A percentile compares a stretch with the other conserved stretches of the same genome.
Conservation (phyloP, 2,888 invertebrate genomes). For the Syrista parreyssii region DNA sequence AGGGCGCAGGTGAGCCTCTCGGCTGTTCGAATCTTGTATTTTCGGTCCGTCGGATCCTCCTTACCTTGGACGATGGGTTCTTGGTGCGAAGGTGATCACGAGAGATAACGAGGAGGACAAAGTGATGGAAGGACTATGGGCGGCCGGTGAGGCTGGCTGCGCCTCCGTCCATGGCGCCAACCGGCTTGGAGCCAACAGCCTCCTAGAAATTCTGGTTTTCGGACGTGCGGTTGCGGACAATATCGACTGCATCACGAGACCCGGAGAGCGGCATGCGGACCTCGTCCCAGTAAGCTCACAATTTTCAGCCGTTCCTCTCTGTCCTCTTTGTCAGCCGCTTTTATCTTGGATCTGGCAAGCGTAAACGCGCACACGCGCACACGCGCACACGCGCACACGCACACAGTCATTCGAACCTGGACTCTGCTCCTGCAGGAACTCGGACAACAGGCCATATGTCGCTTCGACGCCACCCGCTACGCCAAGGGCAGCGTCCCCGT, state of each 20-base stretch:
- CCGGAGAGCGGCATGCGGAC: conserved; percentile 82
- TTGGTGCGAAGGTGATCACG: conserved; percentile 68
- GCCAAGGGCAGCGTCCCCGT: conserved; percentile 66
- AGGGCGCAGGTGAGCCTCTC: conserved; percentile 76
- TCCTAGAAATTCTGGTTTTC: conserved; percentile 98
- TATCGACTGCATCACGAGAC: conserved; percentile 84
- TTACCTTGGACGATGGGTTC: too few relatives aligned
- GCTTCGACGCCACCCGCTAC: conserved; percentile 55
- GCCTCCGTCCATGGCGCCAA: conserved; percentile 99
- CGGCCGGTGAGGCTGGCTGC: conserved; percentile 94
- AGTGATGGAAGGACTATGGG: conserved; percentile 89
- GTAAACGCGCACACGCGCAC: too few relatives aligned
- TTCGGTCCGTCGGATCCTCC: too few relatives aligned
- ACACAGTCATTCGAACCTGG: too few relatives aligned
- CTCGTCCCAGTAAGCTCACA: conserved; percentile 73
- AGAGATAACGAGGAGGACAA: conserved; percentile 73
- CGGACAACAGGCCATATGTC: conserved; percentile 45
- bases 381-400: too few relatives aligned
- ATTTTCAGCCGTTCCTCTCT: conserved; percentile 1
- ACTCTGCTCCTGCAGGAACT: conserved; percentile 32
- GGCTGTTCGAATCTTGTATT: too few relatives aligned
- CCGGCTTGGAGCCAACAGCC: conserved; percentile 96
- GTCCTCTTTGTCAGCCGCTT: too few relatives aligned
- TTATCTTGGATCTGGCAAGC: background rate
- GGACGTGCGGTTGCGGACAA: conserved; percentile 95